These are phyloP conservation scores for Aquatica leii DNA, from an alignment of 2,888 invertebrate genomes.

Conservation along the genomic window DNA sequence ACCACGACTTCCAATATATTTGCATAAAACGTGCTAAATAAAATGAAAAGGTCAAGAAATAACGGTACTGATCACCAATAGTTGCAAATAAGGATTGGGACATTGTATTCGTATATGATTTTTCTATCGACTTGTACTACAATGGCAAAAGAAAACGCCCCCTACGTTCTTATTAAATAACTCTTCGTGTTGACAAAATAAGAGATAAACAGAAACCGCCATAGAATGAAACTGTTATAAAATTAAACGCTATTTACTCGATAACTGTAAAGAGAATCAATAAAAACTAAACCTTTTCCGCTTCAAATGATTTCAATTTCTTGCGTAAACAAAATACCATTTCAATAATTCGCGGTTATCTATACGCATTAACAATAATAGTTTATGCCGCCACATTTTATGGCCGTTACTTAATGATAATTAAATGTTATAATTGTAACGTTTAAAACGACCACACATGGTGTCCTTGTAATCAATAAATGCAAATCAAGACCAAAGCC, in stretches of 20 bases:
- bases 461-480: too few species aligned
- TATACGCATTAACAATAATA: slow-evolving; percentile 1
- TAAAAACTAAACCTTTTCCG: slow-evolving; percentile 27
- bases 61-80: slow-evolving; percentile 49
- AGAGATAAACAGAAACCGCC: slow-evolving; percentile 1
- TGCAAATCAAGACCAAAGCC: too few species aligned
- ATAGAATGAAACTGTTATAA: slow-evolving; percentile 23
- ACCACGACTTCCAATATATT: slow-evolving; percentile 44
- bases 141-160: slow-evolving; percentile 22
- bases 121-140: slow-evolving; percentile 18
- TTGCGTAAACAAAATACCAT: slow-evolving; percentile 19
- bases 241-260: slow-evolving; percentile 28
- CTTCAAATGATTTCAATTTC: slow-evolving; percentile 23
- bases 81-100: slow-evolving; percentile 53
- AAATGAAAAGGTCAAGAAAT: slow-evolving; percentile 48
- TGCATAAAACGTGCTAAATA: slow-evolving; percentile 52
- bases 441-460: too few species aligned
- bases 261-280: slow-evolving; percentile 23
- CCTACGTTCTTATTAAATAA: slow-evolving; percentile 17
- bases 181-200: slow-evolving; percentile 4
- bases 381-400: too few species aligned
- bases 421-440: too few species aligned
- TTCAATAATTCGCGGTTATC: slow-evolving; percentile 23
- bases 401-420: too few species aligned
- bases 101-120: slow-evolving; percentile 56